These are phyloP conservation scores for Megalopta genalis DNA, from an alignment of 1,140 invertebrate species.

Conservation along the genomic window DNA sequence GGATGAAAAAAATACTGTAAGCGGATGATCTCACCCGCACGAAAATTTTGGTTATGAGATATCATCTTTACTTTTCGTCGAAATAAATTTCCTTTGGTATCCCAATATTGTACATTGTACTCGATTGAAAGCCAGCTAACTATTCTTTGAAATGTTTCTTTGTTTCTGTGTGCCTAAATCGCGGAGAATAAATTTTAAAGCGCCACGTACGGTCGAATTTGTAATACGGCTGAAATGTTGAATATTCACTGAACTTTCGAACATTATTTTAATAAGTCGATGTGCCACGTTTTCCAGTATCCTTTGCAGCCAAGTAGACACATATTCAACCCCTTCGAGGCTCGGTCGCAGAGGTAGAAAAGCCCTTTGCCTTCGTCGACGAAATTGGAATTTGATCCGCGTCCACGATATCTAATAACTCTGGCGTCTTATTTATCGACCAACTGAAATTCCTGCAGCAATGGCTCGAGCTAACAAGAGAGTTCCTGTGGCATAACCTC, in stretches of 20 bases:
- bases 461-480: slow-evolving; percentile 25
- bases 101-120: too few relatives aligned
- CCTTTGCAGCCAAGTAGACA: slow-evolving; percentile 5
- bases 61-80: too few relatives aligned
- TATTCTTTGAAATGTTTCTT: too few relatives aligned
- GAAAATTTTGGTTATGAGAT: too few relatives aligned
- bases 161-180: too few relatives aligned
- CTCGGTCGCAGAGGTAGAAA: background rate
- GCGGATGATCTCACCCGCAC: too few relatives aligned
- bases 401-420: slow-evolving; percentile 66
- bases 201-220: too few relatives aligned
- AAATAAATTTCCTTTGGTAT: too few relatives aligned
- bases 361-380: slow-evolving; percentile 44
- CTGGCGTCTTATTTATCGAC: slow-evolving; percentile 65
- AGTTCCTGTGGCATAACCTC: slow-evolving; percentile 24
- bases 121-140: too few relatives aligned
- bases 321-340: slow-evolving; percentile 42
- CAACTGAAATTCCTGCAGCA: slow-evolving; percentile 54
- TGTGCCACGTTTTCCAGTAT: slow-evolving; percentile 32
- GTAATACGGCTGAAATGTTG: background rate
- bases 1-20: too few relatives aligned
- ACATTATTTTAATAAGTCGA: background rate
- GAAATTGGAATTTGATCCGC: slow-evolving; percentile 69
- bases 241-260: background rate
- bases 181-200: too few relatives aligned